Evolutionary conservation across 2,797 vertebrate species (phyloP).

Genomic region (Arremon brunneinucha): DNA sequence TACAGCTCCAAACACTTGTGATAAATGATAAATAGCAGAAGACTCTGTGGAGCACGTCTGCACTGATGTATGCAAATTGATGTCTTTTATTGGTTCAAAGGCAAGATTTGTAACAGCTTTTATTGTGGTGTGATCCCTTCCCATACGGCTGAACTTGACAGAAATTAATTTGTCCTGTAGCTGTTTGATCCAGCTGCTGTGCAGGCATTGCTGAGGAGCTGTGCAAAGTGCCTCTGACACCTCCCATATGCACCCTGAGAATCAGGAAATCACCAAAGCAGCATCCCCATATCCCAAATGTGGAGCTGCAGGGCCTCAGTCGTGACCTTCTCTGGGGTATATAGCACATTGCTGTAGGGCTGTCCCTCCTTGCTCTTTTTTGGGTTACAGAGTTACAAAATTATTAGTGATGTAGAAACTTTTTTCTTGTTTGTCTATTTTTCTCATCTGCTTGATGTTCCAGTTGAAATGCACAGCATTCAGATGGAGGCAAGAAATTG

Average conservation of each 20-base stretch:
- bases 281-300: not conserved
- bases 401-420: not conserved
- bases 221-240: constrained; percentile 16
- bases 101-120: constrained; percentile 24
- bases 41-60: not conserved
- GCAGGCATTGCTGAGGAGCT: constrained; percentile 33
- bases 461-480: not conserved
- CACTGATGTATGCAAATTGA: constrained; percentile 4
- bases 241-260: not conserved
- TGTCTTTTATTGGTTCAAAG: constrained; percentile 33
- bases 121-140: not conserved
- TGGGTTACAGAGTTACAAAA: not conserved
- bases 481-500: not conserved
- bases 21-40: constrained; percentile 18
- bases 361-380: not conserved
- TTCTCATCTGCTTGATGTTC: not conserved
- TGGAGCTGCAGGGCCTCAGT: accelerated
- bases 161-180: constrained; percentile 49
- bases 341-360: not conserved
- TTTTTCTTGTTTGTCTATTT: not conserved
- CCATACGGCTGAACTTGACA: not conserved
- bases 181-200: constrained; percentile 33
- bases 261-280: not conserved
- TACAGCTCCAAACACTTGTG: not conserved
- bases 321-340: not conserved